Conservation (phyloP, 2,888 invertebrate species). For the Holacanthella duospinosa region DNA sequence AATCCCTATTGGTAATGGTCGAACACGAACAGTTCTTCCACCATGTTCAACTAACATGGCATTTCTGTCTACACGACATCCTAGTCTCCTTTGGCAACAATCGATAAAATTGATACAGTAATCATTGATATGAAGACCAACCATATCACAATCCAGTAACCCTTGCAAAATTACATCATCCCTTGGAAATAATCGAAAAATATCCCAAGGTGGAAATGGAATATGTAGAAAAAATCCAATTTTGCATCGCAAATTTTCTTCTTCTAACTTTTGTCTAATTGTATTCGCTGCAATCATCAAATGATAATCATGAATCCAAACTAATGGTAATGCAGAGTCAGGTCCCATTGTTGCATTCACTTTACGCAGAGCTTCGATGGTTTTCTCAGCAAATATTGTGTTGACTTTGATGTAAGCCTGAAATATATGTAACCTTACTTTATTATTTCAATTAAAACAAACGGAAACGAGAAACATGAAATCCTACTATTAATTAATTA, state of each 20-base stretch:
- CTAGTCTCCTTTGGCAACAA: conserved; percentile 69
- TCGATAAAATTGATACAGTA: conserved; percentile 85
- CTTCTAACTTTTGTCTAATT: conserved; percentile 73
- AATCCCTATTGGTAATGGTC: conserved; percentile 79
- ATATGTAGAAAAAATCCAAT: conserved; percentile 89
- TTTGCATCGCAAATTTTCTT: conserved; percentile 63
- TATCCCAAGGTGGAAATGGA: conserved; percentile 90
- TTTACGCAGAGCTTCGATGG: conserved; percentile 54
- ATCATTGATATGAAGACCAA: conserved; percentile 82
- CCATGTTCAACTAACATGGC: conserved; percentile 77
- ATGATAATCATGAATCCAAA: conserved; percentile 93
- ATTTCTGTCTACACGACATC: conserved; percentile 78
- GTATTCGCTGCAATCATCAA: conserved; percentile 85
- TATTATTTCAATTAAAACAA: no score
- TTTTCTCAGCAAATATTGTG: conserved; percentile 69
- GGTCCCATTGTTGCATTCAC: conserved; percentile 48
- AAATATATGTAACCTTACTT: conserved; percentile 21
- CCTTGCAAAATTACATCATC: conserved; percentile 88
- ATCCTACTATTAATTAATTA: no score
- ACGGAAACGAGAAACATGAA: no score
- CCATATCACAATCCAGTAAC: conserved; percentile 84
- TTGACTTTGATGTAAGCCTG: conserved; percentile 68
- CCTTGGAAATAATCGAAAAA: conserved; percentile 80
- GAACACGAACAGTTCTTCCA: conserved; percentile 69
- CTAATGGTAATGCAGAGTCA: conserved; percentile 56